phyloP scores from a whole-genome alignment of 2,113 vertebrate genomes.

The Talpa occidentalis region DNA sequence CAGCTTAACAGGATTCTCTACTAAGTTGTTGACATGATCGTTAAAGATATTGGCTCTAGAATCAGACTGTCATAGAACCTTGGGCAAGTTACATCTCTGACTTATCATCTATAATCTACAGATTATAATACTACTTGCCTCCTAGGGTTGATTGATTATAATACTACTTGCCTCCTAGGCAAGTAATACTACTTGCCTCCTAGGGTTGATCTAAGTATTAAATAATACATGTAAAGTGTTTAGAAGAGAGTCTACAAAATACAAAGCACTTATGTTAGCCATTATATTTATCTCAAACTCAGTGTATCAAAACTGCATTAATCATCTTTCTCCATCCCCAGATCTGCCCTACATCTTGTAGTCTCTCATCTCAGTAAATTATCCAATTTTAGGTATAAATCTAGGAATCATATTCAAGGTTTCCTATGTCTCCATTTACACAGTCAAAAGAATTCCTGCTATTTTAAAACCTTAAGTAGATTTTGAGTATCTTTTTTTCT shows the following conservation, averaged over 20 bases:
- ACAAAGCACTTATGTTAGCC: not conserved
- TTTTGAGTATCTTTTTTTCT: not conserved
- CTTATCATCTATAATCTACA: not conserved
- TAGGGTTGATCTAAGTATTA: not conserved
- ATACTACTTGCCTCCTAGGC: not conserved
- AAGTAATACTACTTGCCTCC: not conserved
- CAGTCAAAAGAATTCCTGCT: not conserved
- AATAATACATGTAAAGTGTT: not conserved
- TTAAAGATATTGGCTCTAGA: not conserved
- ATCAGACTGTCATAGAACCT: not conserved
- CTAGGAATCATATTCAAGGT: not conserved
- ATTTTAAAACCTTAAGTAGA: not conserved
- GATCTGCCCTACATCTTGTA: not conserved
- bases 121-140: not conserved
- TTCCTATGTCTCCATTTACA: not conserved
- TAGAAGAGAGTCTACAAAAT: not conserved
- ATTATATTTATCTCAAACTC: conserved; percentile 21
- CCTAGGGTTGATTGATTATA: not conserved
- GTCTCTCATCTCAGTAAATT: not conserved
- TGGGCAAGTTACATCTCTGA: not conserved
- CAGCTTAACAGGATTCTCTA: not conserved
- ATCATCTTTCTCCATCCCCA: not conserved
- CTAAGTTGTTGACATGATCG: not conserved
- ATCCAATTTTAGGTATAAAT: not conserved
- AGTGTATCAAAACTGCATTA: not conserved